Evolutionary conservation across 2,113 vertebrate genomes (phyloP), one percentile per base, ranked within the genome.

Genomic region (Coptodon bakossiorum): DNA sequence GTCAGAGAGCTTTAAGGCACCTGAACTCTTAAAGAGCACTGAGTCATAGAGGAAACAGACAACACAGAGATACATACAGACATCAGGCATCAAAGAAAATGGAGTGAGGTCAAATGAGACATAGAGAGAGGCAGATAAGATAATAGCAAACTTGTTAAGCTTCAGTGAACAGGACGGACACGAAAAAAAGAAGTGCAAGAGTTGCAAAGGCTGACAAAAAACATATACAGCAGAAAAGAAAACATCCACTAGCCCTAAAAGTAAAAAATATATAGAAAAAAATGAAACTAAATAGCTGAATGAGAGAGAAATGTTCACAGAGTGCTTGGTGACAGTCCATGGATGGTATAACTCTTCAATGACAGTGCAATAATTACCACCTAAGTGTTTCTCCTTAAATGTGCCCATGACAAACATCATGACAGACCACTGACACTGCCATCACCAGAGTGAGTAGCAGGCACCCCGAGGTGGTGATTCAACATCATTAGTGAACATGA

Each of bases 401-500:
- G 91, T 87, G 85, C 90, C 92, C 90, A 93, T 91, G 92, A 95
- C 94, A 95, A 95, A 96, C 93, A 96, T 93, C 92, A 90, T 85
- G 86, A 34, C 63, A 71, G 73, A 91, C 83, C 76, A 87, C 85
- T 87, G 86, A 91, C 91, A 91, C 92, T 90, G 45, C 84, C 90
- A 82, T 95, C 93, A 90, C 91, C 88, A 90, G 93, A 90, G 89
- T 94, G 92, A 93, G 89, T 78, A 86, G 91, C 80, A 87, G 86
- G 86, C 84, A 76, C 93, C 93, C 91, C 11, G 48, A 53, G 86
- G 94, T 88, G 90, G 93, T 95, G 95, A 96, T 96, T 96, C 95
- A 95, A 95, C 93, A 95, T 96, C 95, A 95, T 96, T 97, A 96
- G 94, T 90, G 94, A 96, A 96, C 96, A 94, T 93, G 95, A 96